Evolutionary conservation across 37 sponge, comb jelly and placozoan species (phyloP), one percentile per base, ranked within the genome.

Genomic region (Halichondria panicea): DNA sequence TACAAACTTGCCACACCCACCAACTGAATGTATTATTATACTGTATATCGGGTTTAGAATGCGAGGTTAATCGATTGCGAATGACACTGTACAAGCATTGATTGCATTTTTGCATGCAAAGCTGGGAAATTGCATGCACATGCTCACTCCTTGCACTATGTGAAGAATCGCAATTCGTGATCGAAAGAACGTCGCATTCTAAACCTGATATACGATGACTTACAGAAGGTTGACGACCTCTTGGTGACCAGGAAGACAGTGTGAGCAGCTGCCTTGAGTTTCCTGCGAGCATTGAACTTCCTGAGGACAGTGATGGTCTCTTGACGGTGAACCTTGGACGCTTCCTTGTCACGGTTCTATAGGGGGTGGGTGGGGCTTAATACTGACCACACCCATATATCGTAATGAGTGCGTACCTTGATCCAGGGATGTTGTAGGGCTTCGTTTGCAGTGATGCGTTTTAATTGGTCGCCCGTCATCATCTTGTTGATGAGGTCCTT

Each of bases 371-470:
- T n/a, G 40, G 52, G 52, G 52, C 15, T 48, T 11, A 48, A 48
- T 15, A n/a, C n/a, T n/a, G n/a, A n/a, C n/a, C n/a, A n/a, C 22
- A 59, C 22, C 11, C 15, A 25, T 59, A 59, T 25, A 59, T 13
- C 22, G 8, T 22, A 59, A 9, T 25, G 27, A 59, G 71, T 30
- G 62, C 69, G 39, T 39, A 86, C 80, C 21, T 56, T 27, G 22
- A 86, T 70, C 79, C 97, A 97, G 19, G 97, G 94, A 46, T 93
- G 80, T 8, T 85, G 78, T 44, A 97, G 72, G 1, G 94, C 94
- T 38, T 93, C 71, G 52, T 77, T 68, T 9, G 97, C 91, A 28
- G 91, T 93, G 30, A 97, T 82, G 35, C 97, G 63, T 41, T 83
- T 81, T 19, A 69, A 43, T 45, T 68, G 81, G 55, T 91, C 74